A percentile compares a stretch with the other conserved stretches of the same genome.
phyloP scores from a whole-genome alignment of 2,113 vertebrate genomes.

The Glaucidium brasilianum region DNA sequence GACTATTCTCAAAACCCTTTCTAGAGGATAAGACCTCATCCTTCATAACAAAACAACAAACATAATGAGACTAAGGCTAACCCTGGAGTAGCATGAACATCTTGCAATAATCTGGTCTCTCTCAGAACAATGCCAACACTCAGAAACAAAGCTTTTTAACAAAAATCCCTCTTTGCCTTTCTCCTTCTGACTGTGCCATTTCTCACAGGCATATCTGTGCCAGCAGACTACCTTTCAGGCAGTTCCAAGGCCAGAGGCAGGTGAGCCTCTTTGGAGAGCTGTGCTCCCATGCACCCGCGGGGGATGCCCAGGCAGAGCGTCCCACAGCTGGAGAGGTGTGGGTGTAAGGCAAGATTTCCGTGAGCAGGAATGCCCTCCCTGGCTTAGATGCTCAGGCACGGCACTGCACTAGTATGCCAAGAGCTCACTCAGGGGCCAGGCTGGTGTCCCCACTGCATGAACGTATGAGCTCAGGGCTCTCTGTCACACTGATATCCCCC shows the following conservation, averaged over 20 bases:
- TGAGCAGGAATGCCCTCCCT: not conserved
- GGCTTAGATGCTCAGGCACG: not conserved
- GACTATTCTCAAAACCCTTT: not conserved
- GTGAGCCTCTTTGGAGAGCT: not conserved
- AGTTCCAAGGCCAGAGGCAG: not conserved
- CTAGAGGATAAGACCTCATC: not conserved
- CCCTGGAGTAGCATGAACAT: not conserved
- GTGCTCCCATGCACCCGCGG: not conserved
- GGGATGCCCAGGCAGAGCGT: not conserved
- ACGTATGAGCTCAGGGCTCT: not conserved
- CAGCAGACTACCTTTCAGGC: not conserved
- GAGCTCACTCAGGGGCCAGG: not conserved
- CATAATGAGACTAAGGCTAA: not conserved
- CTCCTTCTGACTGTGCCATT: not conserved
- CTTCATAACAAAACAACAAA: not conserved
- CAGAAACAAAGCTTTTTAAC: not conserved
- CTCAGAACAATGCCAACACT: not conserved
- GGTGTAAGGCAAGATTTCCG: not conserved
- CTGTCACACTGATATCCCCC: fast-evolving
- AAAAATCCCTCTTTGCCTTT: not conserved
- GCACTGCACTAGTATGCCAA: not conserved
- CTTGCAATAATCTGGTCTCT: not conserved
- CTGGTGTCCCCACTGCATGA: too few species aligned
- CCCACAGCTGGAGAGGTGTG: not conserved
- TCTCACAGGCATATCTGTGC: not conserved